Conservation (phyloP, 92 coral and sea anemone genomes). For the Actinostola sp. region DNA sequence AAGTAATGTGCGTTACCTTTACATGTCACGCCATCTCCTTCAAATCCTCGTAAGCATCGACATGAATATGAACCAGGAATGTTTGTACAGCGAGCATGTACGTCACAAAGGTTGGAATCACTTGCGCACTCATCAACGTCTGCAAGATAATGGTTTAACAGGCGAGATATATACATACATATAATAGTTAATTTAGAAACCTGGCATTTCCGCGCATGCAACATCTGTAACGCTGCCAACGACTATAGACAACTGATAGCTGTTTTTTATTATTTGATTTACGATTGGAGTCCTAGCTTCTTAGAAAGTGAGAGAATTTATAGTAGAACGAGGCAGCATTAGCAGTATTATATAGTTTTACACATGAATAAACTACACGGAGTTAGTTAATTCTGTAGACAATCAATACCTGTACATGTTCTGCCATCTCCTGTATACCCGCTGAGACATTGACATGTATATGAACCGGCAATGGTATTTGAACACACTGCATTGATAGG, state of each 20-base stretch:
- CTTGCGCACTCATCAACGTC: slow-evolving; percentile 9
- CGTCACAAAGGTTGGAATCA: background rate
- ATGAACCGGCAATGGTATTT: slow-evolving; percentile 58
- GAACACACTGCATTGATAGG: slow-evolving; percentile 57
- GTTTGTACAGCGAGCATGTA: slow-evolving; percentile 10
- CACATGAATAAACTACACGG: too few species aligned
- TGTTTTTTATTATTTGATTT: too few species aligned
- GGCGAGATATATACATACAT: too few species aligned
- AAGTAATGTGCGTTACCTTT: background rate
- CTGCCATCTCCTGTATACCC: slow-evolving; percentile 64
- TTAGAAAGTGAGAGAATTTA: too few species aligned
- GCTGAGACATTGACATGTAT: slow-evolving; percentile 50
- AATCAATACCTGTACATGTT: slow-evolving; percentile 57
- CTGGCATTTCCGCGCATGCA: too few species aligned
- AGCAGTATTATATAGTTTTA: too few species aligned
- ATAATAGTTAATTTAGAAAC: too few species aligned
- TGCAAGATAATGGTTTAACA: background rate
- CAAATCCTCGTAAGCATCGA: slow-evolving; percentile 17
- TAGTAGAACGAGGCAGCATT: too few species aligned
- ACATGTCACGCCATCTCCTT: slow-evolving; percentile 24
- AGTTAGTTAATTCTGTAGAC: too few species aligned
- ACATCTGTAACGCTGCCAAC: too few species aligned
- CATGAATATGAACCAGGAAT: slow-evolving; percentile 15
- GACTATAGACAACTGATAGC: too few species aligned
- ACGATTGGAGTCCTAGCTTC: too few species aligned